Evolutionary conservation across 2,797 vertebrate genomes (phyloP), one percentile per base, ranked within the genome.

Genomic region (Lepidocolaptes lacrymiger): DNA sequence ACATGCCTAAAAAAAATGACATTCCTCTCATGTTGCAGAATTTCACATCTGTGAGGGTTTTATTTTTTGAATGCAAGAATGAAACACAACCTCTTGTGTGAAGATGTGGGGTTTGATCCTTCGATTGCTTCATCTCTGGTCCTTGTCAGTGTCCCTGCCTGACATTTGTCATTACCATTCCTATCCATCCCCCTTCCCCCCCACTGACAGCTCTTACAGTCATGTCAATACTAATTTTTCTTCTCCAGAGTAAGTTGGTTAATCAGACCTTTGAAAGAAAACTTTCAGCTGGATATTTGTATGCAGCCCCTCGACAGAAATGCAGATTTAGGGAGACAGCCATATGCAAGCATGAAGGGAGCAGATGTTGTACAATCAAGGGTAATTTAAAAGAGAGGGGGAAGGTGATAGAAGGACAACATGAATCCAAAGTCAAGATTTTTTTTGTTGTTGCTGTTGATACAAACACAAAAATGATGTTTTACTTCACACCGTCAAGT

Each of bases 321-420:
- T 72, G 93, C 89, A 73, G 96, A 97, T 93, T 94, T 89, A 93
- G 85, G 86, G 93, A 95, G 82, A 91, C 84, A 95, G 96, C 91
- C 96, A 96, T 94, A 93, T 95, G 95, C 93, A 95, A 28, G 63
- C 79, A 83, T 46, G 94, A 96, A 95, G 95, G 96, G 89, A 96
- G 94, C 97, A 97, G 97, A 96, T 97, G 96, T 87, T 97, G 69
- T 75, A 89, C 82, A 92, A 95, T 96, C 96, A 96, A 89, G 85
- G 73, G 88, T 93, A 92, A 97, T 97, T 97, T 96, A 92, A 95
- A 96, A 96, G 93, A 90, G 85, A 94, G 91, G 80, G 87, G 86
- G 91, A 96, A 96, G 95, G 96, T 89, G 95, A 95, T 28, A 41
- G 93, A 96, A 97, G 97, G 95, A 97, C 88, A 96, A 91, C 85